A percentile compares a stretch with the other conserved stretches of the same genome.
phyloP scores from a whole-genome alignment of 2,797 vertebrate genomes.

The Enteromius viviparus region DNA sequence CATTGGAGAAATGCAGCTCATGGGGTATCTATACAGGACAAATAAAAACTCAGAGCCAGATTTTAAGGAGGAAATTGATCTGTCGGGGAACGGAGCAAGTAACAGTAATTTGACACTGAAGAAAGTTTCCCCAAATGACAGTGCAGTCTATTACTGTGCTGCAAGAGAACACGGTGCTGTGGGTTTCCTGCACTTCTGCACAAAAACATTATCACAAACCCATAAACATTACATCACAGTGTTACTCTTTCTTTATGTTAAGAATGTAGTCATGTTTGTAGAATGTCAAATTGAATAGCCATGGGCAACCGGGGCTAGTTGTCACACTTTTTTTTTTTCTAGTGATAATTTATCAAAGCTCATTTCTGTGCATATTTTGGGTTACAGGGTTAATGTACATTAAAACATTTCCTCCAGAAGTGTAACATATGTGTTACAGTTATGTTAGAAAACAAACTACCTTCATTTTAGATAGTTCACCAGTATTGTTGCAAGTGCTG shows the following conservation, averaged over 20 bases:
- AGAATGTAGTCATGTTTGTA: neutral
- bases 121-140: constrained; percentile 27
- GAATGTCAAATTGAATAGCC: neutral
- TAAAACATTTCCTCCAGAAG: neutral
- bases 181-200: constrained; percentile 28
- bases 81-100: constrained; percentile 38
- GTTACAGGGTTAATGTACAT: neutral
- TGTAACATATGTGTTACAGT: neutral
- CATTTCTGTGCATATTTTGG: neutral
- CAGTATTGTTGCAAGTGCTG: neutral
- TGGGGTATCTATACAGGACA: constrained; percentile 43
- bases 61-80: constrained; percentile 28
- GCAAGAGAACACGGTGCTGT: constrained; percentile 60
- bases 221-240: neutral
- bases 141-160: constrained; percentile 69
- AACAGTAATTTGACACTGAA: constrained; percentile 50
- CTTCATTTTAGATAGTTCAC: neutral
- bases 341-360: neutral
- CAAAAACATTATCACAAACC: constrained; percentile 58
- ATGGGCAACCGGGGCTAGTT: neutral
- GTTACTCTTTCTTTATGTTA: neutral
- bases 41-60: neutral
- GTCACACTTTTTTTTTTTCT: neutral
- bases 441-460: neutral
- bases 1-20: constrained; percentile 38